These are phyloP conservation scores for Drosophila nikananu DNA, from an alignment of 1,140 invertebrate genomes.

Conservation along the genomic window DNA sequence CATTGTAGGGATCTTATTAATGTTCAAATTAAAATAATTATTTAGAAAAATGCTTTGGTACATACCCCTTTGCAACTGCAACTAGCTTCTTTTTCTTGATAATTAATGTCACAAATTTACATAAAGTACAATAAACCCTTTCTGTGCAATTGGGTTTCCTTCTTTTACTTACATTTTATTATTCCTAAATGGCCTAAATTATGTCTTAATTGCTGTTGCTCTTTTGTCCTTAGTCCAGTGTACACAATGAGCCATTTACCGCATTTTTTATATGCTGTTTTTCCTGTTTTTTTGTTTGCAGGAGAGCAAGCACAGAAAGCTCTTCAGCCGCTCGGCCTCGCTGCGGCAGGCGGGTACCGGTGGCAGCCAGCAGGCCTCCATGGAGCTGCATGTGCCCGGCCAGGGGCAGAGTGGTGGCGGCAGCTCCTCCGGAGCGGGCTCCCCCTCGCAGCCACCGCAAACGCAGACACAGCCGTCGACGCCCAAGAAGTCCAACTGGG, in stretches of 20 bases:
- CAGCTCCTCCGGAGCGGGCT: conserved; percentile 44
- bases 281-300: conserved; percentile 13
- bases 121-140: not conserved
- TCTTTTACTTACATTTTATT: not conserved
- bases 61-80: not conserved
- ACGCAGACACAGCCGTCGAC: conserved; percentile 88
- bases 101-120: not conserved
- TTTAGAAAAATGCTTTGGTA: no score
- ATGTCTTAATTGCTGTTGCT: not conserved
- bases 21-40: not conserved
- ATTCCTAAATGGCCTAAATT: not conserved
- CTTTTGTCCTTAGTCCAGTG: conserved; percentile 2
- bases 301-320: conserved; percentile 70
- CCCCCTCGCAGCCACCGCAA: conserved; percentile 61
- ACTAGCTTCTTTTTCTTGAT: no score
- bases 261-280: not conserved
- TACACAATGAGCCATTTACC: not conserved
- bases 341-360: conserved; percentile 72
- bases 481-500: conserved; percentile 93
- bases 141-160: no score
- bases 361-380: conserved; percentile 63
- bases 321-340: conserved; percentile 84
- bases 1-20: not conserved
- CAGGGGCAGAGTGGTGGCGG: conserved; percentile 45
- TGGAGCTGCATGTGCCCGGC: conserved; percentile 81